These are phyloP conservation scores for Ammodytes marinus DNA, from an alignment of 2,113 vertebrate genomes.

Conservation along the genomic window DNA sequence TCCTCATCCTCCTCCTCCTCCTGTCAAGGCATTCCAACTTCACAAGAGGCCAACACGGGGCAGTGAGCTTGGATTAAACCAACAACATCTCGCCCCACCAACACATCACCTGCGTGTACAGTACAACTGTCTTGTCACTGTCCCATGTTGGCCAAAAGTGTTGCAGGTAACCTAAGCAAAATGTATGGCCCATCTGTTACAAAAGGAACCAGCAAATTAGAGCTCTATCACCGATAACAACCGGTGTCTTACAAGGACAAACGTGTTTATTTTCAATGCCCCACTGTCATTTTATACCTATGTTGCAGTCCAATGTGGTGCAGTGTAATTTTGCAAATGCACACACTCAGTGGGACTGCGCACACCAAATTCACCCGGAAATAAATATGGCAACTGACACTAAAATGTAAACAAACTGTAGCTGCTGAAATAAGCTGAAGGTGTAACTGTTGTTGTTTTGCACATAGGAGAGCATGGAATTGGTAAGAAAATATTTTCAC, in stretches of 20 bases:
- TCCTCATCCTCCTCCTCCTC: slow-evolving; percentile 24
- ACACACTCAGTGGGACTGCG: not conserved
- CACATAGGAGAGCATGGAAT: not conserved
- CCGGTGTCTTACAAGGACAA: no score
- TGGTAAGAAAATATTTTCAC: not conserved
- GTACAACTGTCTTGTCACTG: slow-evolving; percentile 28
- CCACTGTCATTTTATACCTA: not conserved
- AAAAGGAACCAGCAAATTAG: not conserved
- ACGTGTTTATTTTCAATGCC: not conserved
- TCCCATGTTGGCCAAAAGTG: not conserved
- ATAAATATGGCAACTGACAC: no score
- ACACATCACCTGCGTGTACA: slow-evolving; percentile 32
- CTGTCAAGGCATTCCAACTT: slow-evolving; percentile 53
- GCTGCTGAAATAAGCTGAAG: not conserved
- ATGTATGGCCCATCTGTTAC: not conserved
- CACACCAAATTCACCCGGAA: no score
- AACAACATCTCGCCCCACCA: slow-evolving; percentile 30
- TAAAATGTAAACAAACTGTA: no score
- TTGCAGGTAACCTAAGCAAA: not conserved
- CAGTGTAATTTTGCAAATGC: not conserved
- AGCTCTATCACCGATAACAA: not conserved
- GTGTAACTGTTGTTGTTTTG: not conserved
- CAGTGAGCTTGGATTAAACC: slow-evolving; percentile 39
- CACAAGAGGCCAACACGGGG: slow-evolving; percentile 28
- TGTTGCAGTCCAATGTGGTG: not conserved